Base-by-base conservation (phyloP, 1,140 invertebrate species). In the Drosophila lacteicornis region DNA sequence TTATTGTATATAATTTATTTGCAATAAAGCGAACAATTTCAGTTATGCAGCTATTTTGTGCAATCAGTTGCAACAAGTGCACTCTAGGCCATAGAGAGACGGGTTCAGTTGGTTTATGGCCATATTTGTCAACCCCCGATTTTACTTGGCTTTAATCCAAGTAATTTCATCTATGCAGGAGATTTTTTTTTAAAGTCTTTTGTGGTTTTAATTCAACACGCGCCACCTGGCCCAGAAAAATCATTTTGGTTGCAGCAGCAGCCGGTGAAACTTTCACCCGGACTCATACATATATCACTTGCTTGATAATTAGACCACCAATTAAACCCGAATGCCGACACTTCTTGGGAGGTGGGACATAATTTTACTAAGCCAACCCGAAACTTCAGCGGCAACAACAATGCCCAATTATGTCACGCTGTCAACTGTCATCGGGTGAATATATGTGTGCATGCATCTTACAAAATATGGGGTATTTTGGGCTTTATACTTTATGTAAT, bases 391-490 rank as follows among this genome's bases (percentile, higher is more conserved):
- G 51, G 46, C 53, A 50, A 50, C 45, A 75, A 85, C 79, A 81
- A 85, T 68, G 58, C 36, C 46, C 63, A 87, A 83, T 88, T 87
- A 84, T 88, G 65, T 79, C 78, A 90, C 53, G 36, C 51, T 80
- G 77, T 65, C 66, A 65, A 59, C 59, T 58, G 45, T 53, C 51
- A 61, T 57, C 66, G 43, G 57, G 75, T 22, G 40, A 49, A 56
- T 17, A 78, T 76, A 59, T 68, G 51, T 42, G 25, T 25, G n/a
- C 13, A 17, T 50, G 61, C 12, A 42, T 47, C 33, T 51, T 5
- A 49, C 36, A 3, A 22, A 9, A 59, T 15, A 12, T 1, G 5
- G 13, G 25, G 50, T 22, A 55, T 55, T 38, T 38, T 15, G 7
- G 2, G 12, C 22, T 22, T 19, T 38, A 22, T 22, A 22, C 7